Evolutionary conservation across 1,140 invertebrate species (phyloP).

Genomic region (Rhyacophila brunnea): DNA sequence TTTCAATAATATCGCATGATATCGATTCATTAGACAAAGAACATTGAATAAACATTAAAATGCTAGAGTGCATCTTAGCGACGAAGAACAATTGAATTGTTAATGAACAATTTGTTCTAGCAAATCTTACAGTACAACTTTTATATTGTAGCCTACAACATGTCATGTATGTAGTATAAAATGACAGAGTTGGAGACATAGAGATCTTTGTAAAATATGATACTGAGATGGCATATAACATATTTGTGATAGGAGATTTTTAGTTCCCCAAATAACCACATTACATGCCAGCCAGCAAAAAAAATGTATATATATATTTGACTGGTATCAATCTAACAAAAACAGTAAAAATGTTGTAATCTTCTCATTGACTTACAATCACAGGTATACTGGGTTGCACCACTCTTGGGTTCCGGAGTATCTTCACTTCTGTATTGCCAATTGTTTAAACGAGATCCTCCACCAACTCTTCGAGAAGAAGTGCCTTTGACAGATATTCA

Average conservation of each 20-base stretch:
- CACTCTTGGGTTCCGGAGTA: constrained; percentile 57
- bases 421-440: constrained; percentile 62
- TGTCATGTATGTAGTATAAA: too few species aligned
- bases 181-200: not conserved
- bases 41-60: too few species aligned
- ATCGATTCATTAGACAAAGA: too few species aligned
- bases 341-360: not conserved
- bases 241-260: not conserved
- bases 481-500: constrained; percentile 14
- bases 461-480: constrained; percentile 8
- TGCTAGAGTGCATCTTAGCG: too few species aligned
- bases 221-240: not conserved
- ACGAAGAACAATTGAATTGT: too few species aligned
- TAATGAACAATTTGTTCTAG: too few species aligned
- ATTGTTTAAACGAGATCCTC: constrained; percentile 40
- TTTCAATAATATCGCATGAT: too few species aligned
- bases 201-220: not conserved
- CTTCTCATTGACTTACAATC: not conserved
- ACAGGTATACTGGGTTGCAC: constrained; percentile 69
- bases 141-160: too few species aligned
- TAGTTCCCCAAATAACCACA: not conserved
- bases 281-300: not conserved
- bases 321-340: not conserved
- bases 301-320: not conserved
- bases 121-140: too few species aligned